Percentiles rank a stretch among this genome's conserved stretches.
phyloP scores from a whole-genome alignment of 2,113 vertebrate species.

The Dasyprocta punctata region DNA sequence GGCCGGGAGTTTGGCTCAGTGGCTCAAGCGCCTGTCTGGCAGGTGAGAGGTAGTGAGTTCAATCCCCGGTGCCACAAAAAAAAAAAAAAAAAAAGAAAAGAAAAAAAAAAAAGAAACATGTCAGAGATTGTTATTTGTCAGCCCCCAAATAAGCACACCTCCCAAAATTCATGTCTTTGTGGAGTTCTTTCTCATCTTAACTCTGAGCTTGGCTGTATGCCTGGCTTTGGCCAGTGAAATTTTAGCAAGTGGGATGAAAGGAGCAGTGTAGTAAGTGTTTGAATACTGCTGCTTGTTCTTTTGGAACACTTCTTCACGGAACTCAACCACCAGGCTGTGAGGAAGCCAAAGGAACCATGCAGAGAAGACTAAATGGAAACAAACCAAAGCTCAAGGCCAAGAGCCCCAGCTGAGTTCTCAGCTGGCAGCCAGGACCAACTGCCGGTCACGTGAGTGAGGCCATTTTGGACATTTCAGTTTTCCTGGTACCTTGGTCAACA shows the following conservation, averaged over 20 bases:
- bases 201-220: neutral
- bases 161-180: neutral
- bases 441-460: neutral
- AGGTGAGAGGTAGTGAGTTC: too few relatives aligned
- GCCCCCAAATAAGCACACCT: neutral
- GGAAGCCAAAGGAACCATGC: constrained; percentile 16
- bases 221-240: neutral
- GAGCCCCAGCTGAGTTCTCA: neutral
- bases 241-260: constrained; percentile 5
- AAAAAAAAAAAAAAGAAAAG: too few relatives aligned
- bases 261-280: neutral
- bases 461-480: neutral
- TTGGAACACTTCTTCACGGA: neutral
- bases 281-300: neutral
- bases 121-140: neutral
- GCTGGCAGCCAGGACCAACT: neutral
- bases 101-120: neutral
- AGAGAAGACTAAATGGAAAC: constrained; percentile 6
- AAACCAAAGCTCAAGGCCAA: neutral
- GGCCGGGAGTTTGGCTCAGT: too few relatives aligned
- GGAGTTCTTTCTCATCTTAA: neutral
- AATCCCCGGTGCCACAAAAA: too few relatives aligned
- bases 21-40: too few relatives aligned
- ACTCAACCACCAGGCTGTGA: neutral
- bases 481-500: neutral